Evolutionary conservation across 2,797 vertebrate genomes (phyloP).

Genomic region (Aplochiton taeniatus): DNA sequence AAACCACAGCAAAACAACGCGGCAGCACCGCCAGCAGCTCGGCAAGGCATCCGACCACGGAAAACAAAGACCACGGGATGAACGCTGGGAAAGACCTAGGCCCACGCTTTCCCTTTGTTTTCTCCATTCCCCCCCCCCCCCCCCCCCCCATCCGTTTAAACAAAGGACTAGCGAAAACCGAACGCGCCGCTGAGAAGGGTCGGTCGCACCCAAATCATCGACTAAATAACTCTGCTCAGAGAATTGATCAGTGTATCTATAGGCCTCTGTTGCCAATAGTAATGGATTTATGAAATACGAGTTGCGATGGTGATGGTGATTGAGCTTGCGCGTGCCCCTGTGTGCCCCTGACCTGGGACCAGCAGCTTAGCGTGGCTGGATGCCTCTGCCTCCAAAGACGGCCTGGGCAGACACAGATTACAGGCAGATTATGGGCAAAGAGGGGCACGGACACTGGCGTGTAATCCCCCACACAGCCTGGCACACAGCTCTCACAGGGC

Average conservation of each 20-base stretch:
- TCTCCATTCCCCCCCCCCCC: too few relatives aligned
- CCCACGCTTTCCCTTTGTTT: too few relatives aligned
- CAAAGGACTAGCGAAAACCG: too few relatives aligned
- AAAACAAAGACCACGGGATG: neutral
- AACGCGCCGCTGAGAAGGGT: too few relatives aligned
- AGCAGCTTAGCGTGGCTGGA: neutral
- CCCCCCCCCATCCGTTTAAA: too few relatives aligned
- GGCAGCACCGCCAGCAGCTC: neutral
- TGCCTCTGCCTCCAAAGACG: neutral
- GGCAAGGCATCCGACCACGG: neutral
- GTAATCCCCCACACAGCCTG: constrained; percentile 32
- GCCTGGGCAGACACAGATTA: constrained; percentile 35
- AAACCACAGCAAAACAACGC: constrained; percentile 57
- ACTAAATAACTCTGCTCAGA: too few relatives aligned
- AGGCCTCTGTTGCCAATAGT: too few relatives aligned
- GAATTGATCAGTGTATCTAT: too few relatives aligned
- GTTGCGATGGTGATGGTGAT: too few relatives aligned
- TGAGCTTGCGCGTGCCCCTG: neutral
- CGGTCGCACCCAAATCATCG: too few relatives aligned
- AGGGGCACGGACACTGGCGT: neutral
- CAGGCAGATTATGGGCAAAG: constrained; percentile 28
- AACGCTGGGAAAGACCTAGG: too few relatives aligned
- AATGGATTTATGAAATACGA: constrained; percentile 2
- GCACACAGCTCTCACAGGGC: too few relatives aligned
- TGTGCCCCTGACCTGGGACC: neutral